These are phyloP conservation scores for Phengaris arion DNA, from an alignment of 2,888 invertebrate species.

Conservation along the genomic window DNA sequence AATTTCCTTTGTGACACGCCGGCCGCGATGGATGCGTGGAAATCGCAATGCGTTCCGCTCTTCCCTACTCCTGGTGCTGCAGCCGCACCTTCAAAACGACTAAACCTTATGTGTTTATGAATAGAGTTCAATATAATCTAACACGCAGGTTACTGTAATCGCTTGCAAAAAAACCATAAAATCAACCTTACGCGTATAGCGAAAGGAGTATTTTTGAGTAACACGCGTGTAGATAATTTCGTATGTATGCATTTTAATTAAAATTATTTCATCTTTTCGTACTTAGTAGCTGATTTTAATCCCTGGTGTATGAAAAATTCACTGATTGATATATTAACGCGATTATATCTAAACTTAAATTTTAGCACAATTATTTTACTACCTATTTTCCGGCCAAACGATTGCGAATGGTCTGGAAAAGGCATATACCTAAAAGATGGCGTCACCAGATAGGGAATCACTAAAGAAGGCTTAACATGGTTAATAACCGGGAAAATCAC, in stretches of 20 bases:
- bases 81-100: slow-evolving; percentile 35
- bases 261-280: slow-evolving; percentile 29
- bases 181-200: not conserved
- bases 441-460: too few relatives aligned
- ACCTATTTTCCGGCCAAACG: too few relatives aligned
- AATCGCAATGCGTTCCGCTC: slow-evolving; percentile 78
- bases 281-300: slow-evolving; percentile 12
- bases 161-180: not conserved
- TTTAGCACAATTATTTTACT: not conserved
- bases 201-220: slow-evolving; percentile 5
- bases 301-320: not conserved
- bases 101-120: not conserved
- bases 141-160: not conserved
- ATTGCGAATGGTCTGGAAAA: too few relatives aligned
- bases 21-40: slow-evolving; percentile 77
- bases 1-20: slow-evolving; percentile 80
- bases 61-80: slow-evolving; percentile 59
- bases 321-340: not conserved
- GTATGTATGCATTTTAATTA: slow-evolving; percentile 28
- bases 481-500: too few relatives aligned
- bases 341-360: not conserved
- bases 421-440: too few relatives aligned
- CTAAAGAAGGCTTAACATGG: too few relatives aligned
- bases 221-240: slow-evolving; percentile 4
- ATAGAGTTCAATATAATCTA: not conserved